Conservation (phyloP, 2,888 invertebrate genomes). For the Cheilosia variabilis region DNA sequence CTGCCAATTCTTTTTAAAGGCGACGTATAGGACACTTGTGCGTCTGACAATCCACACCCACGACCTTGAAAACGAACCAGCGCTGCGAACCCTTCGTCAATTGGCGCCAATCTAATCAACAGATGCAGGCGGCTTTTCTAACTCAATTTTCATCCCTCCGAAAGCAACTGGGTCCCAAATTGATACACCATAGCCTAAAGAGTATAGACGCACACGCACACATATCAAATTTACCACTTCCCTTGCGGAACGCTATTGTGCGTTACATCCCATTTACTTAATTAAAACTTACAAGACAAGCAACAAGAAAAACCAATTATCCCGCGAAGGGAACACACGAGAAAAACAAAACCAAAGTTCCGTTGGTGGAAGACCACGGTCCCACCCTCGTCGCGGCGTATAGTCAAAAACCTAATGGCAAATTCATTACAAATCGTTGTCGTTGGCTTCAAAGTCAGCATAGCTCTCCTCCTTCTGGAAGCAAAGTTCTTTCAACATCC, state of each 20-base stretch:
- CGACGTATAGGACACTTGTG: too few relatives aligned
- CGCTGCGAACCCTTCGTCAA: too few relatives aligned
- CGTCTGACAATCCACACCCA: too few relatives aligned
- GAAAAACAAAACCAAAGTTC: slow-evolving; percentile 39
- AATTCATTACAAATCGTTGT: slow-evolving; percentile 57
- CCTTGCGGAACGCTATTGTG: slow-evolving; percentile 27
- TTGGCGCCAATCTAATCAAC: too few relatives aligned
- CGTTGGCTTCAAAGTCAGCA: slow-evolving; percentile 42
- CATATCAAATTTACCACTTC: slow-evolving; percentile 8
- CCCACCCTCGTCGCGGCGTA: slow-evolving; percentile 9
- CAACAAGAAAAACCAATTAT: slow-evolving; percentile 70
- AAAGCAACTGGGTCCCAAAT: slow-evolving; percentile 11
- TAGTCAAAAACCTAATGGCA: slow-evolving; percentile 43
- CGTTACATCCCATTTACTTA: slow-evolving; percentile 66
- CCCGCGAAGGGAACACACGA: slow-evolving; percentile 32
- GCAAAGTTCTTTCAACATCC: background rate
- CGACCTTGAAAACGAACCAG: too few relatives aligned
- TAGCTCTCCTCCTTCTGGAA: slow-evolving; percentile 5
- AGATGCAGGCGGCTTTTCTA: too few relatives aligned
- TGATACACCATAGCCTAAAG: slow-evolving; percentile 4
- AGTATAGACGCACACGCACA: background rate
- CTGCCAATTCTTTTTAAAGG: too few relatives aligned
- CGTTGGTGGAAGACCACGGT: slow-evolving; percentile 10
- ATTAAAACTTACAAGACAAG: slow-evolving; percentile 69
- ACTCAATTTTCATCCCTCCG: background rate